phyloP scores from a whole-genome alignment of 2,113 vertebrate species.

The Nansenia antarctica region DNA sequence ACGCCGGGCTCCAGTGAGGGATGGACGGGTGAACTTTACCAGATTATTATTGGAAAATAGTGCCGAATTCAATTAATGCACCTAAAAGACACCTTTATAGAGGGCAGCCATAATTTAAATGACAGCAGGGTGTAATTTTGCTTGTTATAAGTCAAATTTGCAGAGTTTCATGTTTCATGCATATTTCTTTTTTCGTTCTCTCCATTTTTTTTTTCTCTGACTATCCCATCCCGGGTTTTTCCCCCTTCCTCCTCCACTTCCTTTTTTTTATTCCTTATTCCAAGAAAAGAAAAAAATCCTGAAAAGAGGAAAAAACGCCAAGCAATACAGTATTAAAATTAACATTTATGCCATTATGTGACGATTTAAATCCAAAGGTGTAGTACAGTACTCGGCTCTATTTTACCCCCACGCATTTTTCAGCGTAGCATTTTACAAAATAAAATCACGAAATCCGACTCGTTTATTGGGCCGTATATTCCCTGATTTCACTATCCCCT shows the following conservation, averaged over 20 bases:
- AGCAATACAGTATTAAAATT: too few relatives aligned
- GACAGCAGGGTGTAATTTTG: slow-evolving; percentile 99
- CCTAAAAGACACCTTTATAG: slow-evolving; percentile 99
- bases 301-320: neutral
- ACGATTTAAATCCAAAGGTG: neutral
- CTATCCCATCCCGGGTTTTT: neutral
- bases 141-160: slow-evolving; percentile 99
- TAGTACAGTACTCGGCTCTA: too few relatives aligned
- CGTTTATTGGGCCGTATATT: too few relatives aligned
- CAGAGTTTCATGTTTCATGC: slow-evolving; percentile 98
- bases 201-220: slow-evolving; percentile 58
- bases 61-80: slow-evolving; percentile 99
- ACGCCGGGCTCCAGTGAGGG: slow-evolving; percentile 98
- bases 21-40: slow-evolving; percentile 99
- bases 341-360: neutral
- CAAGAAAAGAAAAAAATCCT: neutral
- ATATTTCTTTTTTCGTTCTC: slow-evolving; percentile 72
- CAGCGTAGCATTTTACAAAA: neutral
- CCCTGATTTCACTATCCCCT: slow-evolving; percentile 42
- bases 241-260: too few relatives aligned
- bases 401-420: neutral
- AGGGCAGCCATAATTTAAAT: slow-evolving; percentile 99
- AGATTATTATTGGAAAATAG: slow-evolving; percentile 99
- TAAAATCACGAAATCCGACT: too few relatives aligned
- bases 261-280: neutral